Conservation (phyloP, 2,113 vertebrate genomes). For the Antidorcas marsupialis region DNA sequence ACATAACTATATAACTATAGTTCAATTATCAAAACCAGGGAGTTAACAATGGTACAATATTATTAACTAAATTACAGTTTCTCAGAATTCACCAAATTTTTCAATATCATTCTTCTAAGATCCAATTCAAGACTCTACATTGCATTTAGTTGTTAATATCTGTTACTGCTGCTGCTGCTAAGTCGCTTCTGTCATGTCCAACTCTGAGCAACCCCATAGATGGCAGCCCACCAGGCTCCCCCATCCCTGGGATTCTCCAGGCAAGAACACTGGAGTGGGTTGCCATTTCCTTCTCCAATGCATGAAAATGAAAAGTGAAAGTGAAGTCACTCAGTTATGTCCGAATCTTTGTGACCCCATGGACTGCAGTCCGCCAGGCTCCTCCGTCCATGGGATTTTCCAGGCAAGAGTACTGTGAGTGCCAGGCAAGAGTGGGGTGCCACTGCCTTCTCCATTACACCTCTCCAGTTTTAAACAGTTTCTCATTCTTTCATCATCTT, state of each 20-base stretch:
- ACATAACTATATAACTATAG: neutral
- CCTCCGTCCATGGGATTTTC: no score
- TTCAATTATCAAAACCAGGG: neutral
- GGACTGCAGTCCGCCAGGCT: no score
- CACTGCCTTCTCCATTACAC: neutral
- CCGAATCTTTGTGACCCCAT: accelerated
- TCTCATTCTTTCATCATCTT: neutral
- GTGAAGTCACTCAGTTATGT: no score
- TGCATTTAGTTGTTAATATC: neutral
- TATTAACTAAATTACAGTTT: neutral
- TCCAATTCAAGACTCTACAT: neutral
- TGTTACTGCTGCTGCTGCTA: neutral
- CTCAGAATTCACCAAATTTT: neutral
- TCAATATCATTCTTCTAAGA: neutral
- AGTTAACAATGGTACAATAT: neutral
- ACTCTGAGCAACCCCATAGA: no score
- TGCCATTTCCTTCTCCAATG: no score
- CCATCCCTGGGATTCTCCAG: no score
- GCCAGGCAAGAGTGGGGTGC: no score
- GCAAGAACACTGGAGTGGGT: no score
- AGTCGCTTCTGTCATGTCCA: no score
- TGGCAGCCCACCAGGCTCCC: no score
- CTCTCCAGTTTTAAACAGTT: neutral
- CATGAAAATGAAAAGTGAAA: no score
- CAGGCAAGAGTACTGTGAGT: no score